A percentile compares a stretch with the other conserved stretches of the same genome.
Evolutionary conservation across 1,140 invertebrate species (phyloP).

Genomic region (Steinernema khuongi): DNA sequence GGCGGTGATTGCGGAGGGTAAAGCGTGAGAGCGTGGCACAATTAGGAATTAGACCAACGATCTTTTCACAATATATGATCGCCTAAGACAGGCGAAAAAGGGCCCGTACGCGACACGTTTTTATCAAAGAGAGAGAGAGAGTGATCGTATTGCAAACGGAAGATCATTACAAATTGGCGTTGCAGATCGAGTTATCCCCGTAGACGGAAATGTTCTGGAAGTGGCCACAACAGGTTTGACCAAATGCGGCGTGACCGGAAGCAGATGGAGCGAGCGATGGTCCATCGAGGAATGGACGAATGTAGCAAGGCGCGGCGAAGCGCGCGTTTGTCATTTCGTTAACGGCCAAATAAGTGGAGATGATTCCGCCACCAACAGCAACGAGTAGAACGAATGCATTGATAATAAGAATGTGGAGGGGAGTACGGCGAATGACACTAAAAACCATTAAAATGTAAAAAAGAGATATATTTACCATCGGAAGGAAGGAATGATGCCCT

Average conservation of each 20-base stretch:
- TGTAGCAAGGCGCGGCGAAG: conserved; percentile 35
- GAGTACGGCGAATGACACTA: conserved; percentile 30
- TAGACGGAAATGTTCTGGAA: not conserved
- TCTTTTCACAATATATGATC: not conserved
- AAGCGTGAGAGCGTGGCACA: not conserved
- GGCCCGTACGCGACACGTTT: not conserved
- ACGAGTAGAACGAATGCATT: conserved; percentile 32
- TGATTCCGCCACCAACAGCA: conserved; percentile 31
- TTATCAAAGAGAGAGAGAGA: not conserved
- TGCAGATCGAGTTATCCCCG: conserved; percentile 5
- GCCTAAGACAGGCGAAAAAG: not conserved
- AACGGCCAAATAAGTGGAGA: conserved; percentile 32
- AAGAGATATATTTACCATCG: conserved; percentile 19
- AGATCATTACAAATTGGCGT: not conserved
- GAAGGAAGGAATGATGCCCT: conserved; percentile 30
- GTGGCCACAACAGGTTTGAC: not conserved
- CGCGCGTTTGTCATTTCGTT: conserved; percentile 30
- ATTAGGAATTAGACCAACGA: not conserved
- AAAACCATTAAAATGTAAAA: not conserved
- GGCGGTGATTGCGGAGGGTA: too few species aligned
- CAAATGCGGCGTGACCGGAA: not conserved
- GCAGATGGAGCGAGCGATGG: not conserved
- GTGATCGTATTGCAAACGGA: not conserved
- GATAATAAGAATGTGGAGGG: conserved; percentile 30
- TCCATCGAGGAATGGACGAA: conserved; percentile 26